Conservation (phyloP, 2,888 invertebrate species). For the Dinocampus coccinellae region DNA sequence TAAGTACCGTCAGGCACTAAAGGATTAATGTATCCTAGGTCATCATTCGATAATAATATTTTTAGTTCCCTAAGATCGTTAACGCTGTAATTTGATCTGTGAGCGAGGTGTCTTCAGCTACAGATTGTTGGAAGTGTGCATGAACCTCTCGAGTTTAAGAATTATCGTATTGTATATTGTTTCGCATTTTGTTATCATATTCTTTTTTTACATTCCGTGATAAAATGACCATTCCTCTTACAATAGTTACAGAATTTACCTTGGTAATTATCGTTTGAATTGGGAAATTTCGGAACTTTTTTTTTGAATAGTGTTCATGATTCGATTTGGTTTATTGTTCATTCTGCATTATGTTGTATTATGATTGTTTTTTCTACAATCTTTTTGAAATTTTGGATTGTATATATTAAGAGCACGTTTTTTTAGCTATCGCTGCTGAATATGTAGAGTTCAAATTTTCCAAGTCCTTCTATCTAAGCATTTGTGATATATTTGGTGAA, state of each 20-base stretch:
- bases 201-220: slow-evolving; percentile 6
- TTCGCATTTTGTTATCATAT: too few species aligned
- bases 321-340: background rate
- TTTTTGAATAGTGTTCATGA: background rate
- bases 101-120: background rate
- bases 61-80: too few species aligned
- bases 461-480: background rate
- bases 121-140: too few species aligned
- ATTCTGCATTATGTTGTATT: background rate
- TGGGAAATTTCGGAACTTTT: background rate
- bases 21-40: slow-evolving; percentile 6
- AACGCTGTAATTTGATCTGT: too few species aligned
- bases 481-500: background rate
- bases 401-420: background rate
- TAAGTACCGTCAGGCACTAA: too few species aligned
- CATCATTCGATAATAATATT: background rate
- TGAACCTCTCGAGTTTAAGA: too few species aligned
- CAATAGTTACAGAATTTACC: background rate
- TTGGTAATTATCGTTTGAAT: background rate
- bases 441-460: background rate
- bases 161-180: background rate
- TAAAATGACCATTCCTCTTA: background rate
- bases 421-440: background rate
- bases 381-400: background rate
- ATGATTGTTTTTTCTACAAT: background rate